Conservation (phyloP, 2,888 invertebrate genomes). For the Macrosiphum euphorbiae region DNA sequence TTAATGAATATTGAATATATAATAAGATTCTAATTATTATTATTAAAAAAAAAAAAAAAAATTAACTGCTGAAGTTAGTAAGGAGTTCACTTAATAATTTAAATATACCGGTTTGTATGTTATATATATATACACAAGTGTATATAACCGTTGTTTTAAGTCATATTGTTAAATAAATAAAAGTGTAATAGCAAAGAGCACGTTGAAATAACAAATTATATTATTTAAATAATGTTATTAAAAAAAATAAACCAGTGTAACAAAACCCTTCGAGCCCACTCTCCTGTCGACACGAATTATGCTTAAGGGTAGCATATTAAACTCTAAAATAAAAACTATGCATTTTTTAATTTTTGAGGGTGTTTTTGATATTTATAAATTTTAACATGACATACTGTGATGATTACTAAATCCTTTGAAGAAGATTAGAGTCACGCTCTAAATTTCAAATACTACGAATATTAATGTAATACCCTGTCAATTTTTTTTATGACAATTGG, state of each 20-base stretch:
- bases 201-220: neutral
- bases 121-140: neutral
- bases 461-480: neutral
- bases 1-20: neutral
- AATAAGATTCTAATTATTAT: neutral
- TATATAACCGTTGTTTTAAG: neutral
- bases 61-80: neutral
- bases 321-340: neutral
- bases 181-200: neutral
- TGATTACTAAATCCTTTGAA: neutral
- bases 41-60: neutral
- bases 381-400: neutral
- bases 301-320: neutral
- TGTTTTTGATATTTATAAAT: neutral
- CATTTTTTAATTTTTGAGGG: neutral
- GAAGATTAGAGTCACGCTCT: neutral
- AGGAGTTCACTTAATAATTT: neutral
- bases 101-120: neutral
- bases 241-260: neutral
- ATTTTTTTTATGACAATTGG: neutral
- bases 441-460: neutral
- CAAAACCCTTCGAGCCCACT: neutral
- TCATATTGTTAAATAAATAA: neutral
- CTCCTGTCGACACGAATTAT: neutral
- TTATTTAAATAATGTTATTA: slow-evolving; percentile 7